Base-by-base conservation (phyloP, 1,140 invertebrate genomes). In the Drosophila serrata region DNA sequence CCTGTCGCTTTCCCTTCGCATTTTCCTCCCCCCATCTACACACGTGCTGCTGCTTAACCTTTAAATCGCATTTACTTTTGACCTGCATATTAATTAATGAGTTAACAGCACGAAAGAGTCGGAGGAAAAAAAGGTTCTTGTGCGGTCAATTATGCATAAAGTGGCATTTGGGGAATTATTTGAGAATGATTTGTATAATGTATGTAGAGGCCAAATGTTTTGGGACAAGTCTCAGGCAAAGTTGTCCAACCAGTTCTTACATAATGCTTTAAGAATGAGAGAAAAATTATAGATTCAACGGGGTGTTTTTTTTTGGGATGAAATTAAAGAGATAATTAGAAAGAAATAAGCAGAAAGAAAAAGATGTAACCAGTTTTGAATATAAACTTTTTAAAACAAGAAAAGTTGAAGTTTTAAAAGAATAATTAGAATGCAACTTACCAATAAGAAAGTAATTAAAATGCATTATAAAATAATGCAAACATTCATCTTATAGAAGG, bases 121-220 rank as follows among this genome's bases (percentile, higher is more conserved):
- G 17, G n/a, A n/a, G 17, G n/a, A 22, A 55, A 79, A 68, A 68
- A 69, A 45, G 64, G 79, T 64, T 79, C 51, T 60, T 79, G 53
- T 88, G 48, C 67, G 62, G 48, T 80, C 61, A 87, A 79, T 86
- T 81, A 86, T 86, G 75, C 60, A 86, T 81, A 60, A 75, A 86
- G 63, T 61, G 79, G 56, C 60, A 39, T 69, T 75, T 74, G 78
- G 76, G 81, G 78, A 85, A 57, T 59, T 19, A 48, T 77, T 58
- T 48, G 72, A 76, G 78, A 85, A 57, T 59, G 13, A 73, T 77
- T 59, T 42, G 22, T 55, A 81, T 69, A 33, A 70, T 56, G 24
- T 57, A 57, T 79, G 35, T 60, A 65, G 60, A 53, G 60, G 60
- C 8, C 31, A 33, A 40, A 59, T 42, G 43, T 15, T 48, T 37